Evolutionary conservation across 2,113 vertebrate genomes (phyloP).

Genomic region (Butorides virescens): DNA sequence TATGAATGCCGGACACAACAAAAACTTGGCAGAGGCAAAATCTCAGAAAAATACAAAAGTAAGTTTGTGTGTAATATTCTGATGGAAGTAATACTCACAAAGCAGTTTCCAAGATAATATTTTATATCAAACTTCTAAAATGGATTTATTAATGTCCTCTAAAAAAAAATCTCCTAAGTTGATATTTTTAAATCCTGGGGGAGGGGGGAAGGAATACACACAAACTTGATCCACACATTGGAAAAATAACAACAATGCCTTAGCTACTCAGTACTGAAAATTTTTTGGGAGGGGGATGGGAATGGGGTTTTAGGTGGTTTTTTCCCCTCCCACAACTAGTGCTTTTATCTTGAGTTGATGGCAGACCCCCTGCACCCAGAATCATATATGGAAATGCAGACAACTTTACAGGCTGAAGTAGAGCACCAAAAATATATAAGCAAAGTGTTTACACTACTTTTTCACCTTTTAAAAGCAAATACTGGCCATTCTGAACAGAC

Average conservation of each 20-base stretch:
- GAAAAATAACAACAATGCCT: not conserved
- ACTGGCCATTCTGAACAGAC: not conserved
- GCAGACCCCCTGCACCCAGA: not conserved
- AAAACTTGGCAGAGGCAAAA: not conserved
- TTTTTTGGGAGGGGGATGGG: not conserved
- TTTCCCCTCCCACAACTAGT: not conserved
- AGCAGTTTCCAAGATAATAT: not conserved
- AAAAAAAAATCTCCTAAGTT: no score
- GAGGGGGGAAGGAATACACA: not conserved
- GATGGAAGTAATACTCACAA: not conserved
- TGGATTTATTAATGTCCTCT: not conserved
- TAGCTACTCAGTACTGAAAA: not conserved
- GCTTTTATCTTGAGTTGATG: not conserved
- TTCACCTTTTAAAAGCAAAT: not conserved
- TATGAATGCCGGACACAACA: not conserved
- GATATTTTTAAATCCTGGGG: not conserved
- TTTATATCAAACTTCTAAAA: not conserved
- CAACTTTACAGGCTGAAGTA: not conserved
- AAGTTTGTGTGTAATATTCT: not conserved
- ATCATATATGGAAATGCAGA: not conserved
- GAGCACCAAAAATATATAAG: not conserved
- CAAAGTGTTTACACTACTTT: not conserved
- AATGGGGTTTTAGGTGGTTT: rapidly evolving
- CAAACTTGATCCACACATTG: not conserved
- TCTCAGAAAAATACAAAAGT: not conserved